These are phyloP conservation scores for Lepilemur ruficaudatus DNA, from an alignment of 2,797 vertebrate species.

Conservation along the genomic window DNA sequence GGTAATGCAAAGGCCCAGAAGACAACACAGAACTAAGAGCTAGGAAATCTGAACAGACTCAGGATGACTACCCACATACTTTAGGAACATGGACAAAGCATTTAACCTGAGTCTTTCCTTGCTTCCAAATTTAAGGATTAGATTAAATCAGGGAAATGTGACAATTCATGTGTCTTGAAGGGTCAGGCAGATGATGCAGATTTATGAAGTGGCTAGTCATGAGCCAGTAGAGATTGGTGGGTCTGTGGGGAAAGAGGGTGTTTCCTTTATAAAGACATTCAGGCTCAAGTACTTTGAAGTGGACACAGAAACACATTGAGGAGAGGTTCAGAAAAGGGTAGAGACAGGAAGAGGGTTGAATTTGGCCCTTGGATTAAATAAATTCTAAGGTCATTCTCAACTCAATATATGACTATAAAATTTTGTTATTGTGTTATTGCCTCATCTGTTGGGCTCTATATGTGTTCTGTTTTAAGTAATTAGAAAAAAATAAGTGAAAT, in stretches of 20 bases:
- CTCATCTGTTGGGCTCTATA: not conserved
- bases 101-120: not conserved
- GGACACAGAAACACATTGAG: not conserved
- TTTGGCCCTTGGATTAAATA: not conserved
- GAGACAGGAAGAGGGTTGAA: not conserved
- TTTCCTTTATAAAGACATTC: not conserved
- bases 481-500: constrained; percentile 1
- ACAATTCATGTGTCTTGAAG: not conserved
- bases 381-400: not conserved
- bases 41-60: not conserved
- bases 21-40: not conserved
- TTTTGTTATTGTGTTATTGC: not conserved
- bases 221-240: not conserved
- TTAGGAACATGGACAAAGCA: not conserved
- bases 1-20: not conserved
- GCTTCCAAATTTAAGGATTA: not conserved
- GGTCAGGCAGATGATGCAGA: not conserved
- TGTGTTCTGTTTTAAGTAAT: not conserved
- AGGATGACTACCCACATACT: not conserved
- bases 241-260: not conserved
- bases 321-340: fast-evolving
- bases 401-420: not conserved
- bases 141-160: not conserved
- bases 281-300: not conserved
- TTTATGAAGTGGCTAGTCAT: not conserved